Conservation (phyloP, 2,113 vertebrate genomes). For the Marmota monax region DNA sequence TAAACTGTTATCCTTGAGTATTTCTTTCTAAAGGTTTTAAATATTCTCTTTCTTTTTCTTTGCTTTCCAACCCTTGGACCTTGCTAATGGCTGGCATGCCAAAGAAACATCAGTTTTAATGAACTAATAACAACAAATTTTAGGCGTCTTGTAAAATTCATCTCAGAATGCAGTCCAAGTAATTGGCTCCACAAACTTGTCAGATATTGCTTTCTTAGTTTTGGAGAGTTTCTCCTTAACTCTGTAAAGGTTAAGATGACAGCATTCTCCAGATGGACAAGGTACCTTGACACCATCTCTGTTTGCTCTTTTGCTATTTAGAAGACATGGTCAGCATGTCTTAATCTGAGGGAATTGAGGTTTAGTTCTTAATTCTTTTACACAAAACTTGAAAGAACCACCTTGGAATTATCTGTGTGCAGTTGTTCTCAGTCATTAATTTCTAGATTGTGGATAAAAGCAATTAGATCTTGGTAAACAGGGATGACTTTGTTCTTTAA, state of each 20-base stretch:
- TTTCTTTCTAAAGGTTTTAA: not conserved
- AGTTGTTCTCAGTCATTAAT: not conserved
- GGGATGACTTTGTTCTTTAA: constrained; percentile 1
- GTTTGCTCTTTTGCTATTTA: not conserved
- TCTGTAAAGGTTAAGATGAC: constrained; percentile 33
- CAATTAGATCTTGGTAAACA: not conserved
- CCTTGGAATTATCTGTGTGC: not conserved
- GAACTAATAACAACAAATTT: not conserved
- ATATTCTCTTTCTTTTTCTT: not conserved
- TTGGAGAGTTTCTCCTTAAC: not conserved
- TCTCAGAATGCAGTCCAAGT: constrained; percentile 47
- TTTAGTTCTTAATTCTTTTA: constrained; percentile 18
- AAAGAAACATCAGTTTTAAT: constrained; percentile 49
- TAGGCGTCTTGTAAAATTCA: not conserved
- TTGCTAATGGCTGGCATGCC: not conserved
- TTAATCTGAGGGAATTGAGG: not conserved
- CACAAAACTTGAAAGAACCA: not conserved
- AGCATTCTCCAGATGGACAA: not conserved
- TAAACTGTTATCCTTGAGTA: not conserved
- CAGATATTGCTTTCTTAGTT: constrained; percentile 33
- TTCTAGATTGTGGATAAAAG: not conserved
- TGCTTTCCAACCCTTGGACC: not conserved
- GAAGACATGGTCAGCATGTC: not conserved
- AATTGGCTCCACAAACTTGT: constrained; percentile 5
- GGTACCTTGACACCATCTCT: not conserved